Base-by-base conservation (phyloP, 2,113 vertebrate genomes). In the Scortum barcoo region DNA sequence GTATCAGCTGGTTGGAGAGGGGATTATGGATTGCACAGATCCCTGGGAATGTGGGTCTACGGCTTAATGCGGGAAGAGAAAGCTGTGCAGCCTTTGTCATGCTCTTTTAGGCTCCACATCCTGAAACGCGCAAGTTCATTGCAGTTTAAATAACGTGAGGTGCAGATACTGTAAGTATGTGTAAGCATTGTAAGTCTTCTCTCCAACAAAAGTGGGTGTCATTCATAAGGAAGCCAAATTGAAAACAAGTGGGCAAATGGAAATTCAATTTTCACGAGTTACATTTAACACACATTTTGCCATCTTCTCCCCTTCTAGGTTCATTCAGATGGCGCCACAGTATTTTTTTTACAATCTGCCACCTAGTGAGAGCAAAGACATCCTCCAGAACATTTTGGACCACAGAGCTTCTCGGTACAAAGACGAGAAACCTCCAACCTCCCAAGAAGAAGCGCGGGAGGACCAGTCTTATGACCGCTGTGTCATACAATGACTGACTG, bases 291-390 rank as follows among this genome's bases (percentile, higher is more conserved):
- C 2, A 53, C 26, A 60, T 17, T 62, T 40, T 6, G 46, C 17
- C 12, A 61, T 80, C 5, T 20, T 61, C 26, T 67, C 26, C 26
- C 60, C 81, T 51, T 26, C n/a, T 81, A 98, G 97, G 84, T 97
- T 98, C 22, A 30, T 95, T 89, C 93, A 97, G 83, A 93, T 97
- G 93, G 95, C 88, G 1, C 96, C 97, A 20, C 97, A 96, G 69
- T 98, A 98, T 81, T 98, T 96, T 54, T 98, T 99, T 93, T 98
- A 95, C 87, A 99, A 99, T 44, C 95, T 99, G 54, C 97, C 98
- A 7, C 88, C 94, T 0, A 97, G 97, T 84, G 96, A 99, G 87
- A 97, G 96, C 74, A 98, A 98, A 88, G 97, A 97, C 58, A 92
- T 99, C 36, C 95, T 98, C n/a, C 97, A 97, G 84, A 94, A 95